These are phyloP conservation scores for Gopherus evgoodei DNA, from an alignment of 2,113 vertebrate genomes.

Conservation along the genomic window DNA sequence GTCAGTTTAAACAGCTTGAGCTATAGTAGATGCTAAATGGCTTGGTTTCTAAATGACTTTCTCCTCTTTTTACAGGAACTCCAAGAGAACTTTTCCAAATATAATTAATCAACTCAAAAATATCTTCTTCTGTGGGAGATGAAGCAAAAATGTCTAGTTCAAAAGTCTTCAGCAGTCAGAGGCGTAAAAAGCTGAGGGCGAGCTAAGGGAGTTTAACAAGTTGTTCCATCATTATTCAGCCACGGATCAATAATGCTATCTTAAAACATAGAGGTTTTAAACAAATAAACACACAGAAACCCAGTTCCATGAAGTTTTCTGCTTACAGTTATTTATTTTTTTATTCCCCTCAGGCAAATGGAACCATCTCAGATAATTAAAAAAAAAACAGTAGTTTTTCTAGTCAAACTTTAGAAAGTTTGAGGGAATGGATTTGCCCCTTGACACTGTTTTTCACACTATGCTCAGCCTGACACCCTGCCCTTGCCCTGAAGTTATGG, in stretches of 20 bases:
- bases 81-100: background rate
- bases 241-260: background rate
- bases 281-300: background rate
- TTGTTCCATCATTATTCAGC: background rate
- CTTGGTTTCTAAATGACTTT: background rate
- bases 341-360: background rate
- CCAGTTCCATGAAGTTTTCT: background rate
- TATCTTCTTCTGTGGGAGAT: conserved; percentile 7
- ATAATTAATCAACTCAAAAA: conserved; percentile 12
- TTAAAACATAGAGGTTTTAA: background rate
- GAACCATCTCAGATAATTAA: rapidly evolving
- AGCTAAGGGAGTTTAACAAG: background rate
- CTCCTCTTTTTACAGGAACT: background rate
- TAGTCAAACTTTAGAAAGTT: rapidly evolving
- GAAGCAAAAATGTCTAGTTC: background rate
- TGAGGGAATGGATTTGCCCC: background rate
- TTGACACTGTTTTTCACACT: background rate
- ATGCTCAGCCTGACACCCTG: background rate
- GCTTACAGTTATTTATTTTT: background rate
- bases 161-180: background rate
- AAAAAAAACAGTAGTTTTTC: background rate
- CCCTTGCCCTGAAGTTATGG: background rate
- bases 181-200: rapidly evolving
- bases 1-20: background rate
- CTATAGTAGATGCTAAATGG: background rate